Conservation (phyloP, 2,113 vertebrate genomes). For the Carettochelys insculpta region DNA sequence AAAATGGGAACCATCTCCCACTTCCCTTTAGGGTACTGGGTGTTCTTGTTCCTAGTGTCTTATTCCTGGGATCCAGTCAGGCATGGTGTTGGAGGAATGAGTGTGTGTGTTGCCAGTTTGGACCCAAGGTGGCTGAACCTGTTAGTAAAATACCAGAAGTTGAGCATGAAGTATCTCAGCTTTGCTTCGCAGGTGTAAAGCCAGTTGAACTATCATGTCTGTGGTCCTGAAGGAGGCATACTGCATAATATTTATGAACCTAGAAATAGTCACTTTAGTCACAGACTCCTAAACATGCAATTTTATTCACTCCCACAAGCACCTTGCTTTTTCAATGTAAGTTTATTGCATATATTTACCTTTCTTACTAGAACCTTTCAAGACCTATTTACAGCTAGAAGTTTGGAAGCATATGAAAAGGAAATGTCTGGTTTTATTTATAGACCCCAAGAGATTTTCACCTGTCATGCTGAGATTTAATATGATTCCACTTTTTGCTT, state of each 20-base stretch:
- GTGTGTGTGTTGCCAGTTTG: neutral
- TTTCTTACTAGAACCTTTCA: neutral
- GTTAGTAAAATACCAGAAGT: neutral
- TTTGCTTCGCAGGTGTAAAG: neutral
- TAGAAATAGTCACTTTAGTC: neutral
- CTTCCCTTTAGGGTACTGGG: neutral
- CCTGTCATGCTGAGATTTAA: neutral
- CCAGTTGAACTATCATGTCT: neutral
- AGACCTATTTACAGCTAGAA: neutral
- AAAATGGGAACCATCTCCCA: neutral
- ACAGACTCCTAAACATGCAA: neutral
- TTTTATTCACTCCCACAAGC: neutral
- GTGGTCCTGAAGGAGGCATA: neutral
- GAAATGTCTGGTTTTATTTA: neutral
- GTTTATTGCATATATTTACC: neutral
- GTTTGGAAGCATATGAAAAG: neutral
- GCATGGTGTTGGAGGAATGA: neutral
- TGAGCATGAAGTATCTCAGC: neutral
- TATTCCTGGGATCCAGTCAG: neutral
- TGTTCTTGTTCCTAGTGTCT: neutral
- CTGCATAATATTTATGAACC: fast-evolving
- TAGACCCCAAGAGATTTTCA: neutral
- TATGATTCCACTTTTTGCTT: neutral
- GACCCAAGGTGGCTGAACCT: neutral
- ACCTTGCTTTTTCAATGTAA: neutral